Base-by-base conservation (phyloP, 1,140 invertebrate species). In the Varroa destructor region DNA sequence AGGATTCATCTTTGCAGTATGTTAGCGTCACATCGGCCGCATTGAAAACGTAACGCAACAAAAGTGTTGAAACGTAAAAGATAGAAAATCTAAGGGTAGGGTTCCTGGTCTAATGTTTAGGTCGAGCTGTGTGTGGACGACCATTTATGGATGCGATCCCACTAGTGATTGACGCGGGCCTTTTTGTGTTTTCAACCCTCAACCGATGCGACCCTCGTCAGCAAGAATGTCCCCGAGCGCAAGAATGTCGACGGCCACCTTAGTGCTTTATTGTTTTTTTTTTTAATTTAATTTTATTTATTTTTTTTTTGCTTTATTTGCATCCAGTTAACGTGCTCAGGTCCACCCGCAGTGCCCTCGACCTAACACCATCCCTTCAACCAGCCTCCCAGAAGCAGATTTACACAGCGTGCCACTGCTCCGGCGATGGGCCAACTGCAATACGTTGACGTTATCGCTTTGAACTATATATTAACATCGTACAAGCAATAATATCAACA, bases 121-220 rank as follows among this genome's bases (percentile, higher is more conserved):
- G 12, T 67, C 61, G 61, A 46, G 61, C 61, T 67, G 61, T 40
- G 61, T 12, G 61, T 37, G 61, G 37, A 37, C 84, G 83, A 85
- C 85, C 87, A 90, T 90, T 93, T 91, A 89, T 88, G 85, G 89
- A 85, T 88, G 90, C 91, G 86, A 90, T 92, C 90, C 90, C 89
- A 90, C 90, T 93, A 92, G 90, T 91, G 89, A 87, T 84, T 87
- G 83, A 88, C 89, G 89, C 89, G 89, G 89, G 86, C 87, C 88
- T 89, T 93, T 90, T 91, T 90, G 89, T 88, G 88, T 92, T 89
- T 90, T 88, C 90, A 89, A 88, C 87, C 87, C 90, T 93, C 89
- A 89, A 89, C 90, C 90, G 87, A 84, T 93, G 83, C 90, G 86
- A 88, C 87, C 86, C 89, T 93, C 90, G 85, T 93, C 84, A 84